Percentiles rank a stretch among this genome's conserved stretches.
Conservation (phyloP, 1,140 invertebrate species). For the Philotrypesis tridentata region DNA sequence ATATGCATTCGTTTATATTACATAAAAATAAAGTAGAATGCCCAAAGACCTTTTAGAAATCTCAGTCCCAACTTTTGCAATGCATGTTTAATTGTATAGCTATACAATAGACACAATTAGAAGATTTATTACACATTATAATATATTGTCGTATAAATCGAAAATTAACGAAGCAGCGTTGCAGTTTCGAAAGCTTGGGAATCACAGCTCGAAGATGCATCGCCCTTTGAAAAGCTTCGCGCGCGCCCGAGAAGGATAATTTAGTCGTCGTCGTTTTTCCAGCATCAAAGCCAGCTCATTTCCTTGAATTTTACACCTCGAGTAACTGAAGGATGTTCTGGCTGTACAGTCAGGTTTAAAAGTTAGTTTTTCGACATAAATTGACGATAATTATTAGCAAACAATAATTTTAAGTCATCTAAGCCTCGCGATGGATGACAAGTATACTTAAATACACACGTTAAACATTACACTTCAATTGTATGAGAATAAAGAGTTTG, state of each 20-base stretch:
- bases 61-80: slow-evolving; percentile 3
- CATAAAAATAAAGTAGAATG: slow-evolving; percentile 46
- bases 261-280: not conserved
- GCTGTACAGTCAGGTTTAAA: too few species aligned
- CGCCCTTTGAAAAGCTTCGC: not conserved
- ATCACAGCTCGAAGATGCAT: not conserved
- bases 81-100: not conserved
- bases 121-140: not conserved
- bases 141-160: not conserved
- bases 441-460: too few species aligned
- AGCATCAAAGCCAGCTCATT: not conserved
- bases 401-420: too few species aligned
- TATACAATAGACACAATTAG: not conserved
- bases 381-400: too few species aligned
- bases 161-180: not conserved
- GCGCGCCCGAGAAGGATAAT: not conserved
- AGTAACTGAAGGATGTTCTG: too few species aligned
- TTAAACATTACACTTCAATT: too few species aligned
- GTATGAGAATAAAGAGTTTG: too few species aligned
- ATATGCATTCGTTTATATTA: slow-evolving; percentile 52
- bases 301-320: not conserved
- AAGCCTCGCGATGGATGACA: too few species aligned
- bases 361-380: too few species aligned
- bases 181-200: not conserved
- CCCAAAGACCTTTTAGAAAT: slow-evolving; percentile 45